Evolutionary conservation across 2,113 vertebrate genomes (phyloP).

Genomic region (Aldabrachelys gigantea): DNA sequence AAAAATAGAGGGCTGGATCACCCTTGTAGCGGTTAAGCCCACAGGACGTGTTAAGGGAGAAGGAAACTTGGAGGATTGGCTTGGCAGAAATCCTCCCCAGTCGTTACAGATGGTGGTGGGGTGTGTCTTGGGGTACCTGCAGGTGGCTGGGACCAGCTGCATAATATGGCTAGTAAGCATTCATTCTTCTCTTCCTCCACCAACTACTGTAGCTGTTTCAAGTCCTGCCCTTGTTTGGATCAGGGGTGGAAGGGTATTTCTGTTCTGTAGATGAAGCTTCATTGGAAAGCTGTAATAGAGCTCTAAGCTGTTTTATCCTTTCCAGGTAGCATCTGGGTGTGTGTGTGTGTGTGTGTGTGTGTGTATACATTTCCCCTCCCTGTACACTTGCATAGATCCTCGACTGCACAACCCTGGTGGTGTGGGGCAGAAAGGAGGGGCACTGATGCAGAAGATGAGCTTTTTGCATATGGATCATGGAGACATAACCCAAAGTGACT

Average conservation of each 20-base stretch:
- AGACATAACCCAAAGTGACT: not conserved
- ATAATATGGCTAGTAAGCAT: not conserved
- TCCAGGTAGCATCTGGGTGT: not conserved
- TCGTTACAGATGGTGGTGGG: not conserved
- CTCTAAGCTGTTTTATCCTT: not conserved
- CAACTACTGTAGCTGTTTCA: not conserved
- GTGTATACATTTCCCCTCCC: accelerated
- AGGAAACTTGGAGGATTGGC: not conserved
- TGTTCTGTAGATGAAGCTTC: not conserved
- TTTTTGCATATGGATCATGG: not conserved
- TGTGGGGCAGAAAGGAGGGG: not conserved
- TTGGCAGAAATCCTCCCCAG: not conserved
- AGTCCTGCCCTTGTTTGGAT: not conserved
- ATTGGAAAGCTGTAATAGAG: accelerated
- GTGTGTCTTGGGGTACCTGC: not conserved
- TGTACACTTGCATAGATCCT: not conserved
- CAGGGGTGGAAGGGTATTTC: not conserved
- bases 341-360: too few species aligned
- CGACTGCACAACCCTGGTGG: not conserved
- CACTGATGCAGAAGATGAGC: not conserved
- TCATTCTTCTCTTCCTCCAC: not conserved
- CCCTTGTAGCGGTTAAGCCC: not conserved
- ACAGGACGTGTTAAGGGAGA: not conserved
- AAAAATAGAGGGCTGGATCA: not conserved
- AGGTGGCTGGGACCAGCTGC: not conserved